phyloP scores from a whole-genome alignment of 2,888 invertebrate species.

The Coenonympha glycerion region DNA sequence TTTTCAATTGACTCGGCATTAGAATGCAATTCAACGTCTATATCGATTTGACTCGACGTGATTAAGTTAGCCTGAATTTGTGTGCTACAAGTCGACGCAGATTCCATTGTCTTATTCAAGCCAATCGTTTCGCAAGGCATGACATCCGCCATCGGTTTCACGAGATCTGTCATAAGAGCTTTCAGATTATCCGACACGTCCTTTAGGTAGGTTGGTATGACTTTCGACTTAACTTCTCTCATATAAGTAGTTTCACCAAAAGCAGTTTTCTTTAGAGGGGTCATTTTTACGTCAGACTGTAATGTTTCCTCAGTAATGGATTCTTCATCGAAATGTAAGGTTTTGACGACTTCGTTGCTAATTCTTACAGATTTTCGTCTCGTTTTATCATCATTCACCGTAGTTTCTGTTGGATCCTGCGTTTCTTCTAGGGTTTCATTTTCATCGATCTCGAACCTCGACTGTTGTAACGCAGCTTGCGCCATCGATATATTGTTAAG shows the following conservation, averaged over 20 bases:
- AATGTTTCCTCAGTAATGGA: conserved; percentile 37
- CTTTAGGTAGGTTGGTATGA: conserved; percentile 53
- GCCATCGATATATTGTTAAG: conserved; percentile 55
- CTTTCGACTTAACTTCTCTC: conserved; percentile 44
- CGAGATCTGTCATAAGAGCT: conserved; percentile 56
- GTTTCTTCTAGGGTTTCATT: conserved; percentile 37
- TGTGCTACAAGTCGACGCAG: conserved; percentile 41
- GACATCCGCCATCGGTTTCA: conserved; percentile 52
- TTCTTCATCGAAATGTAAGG: conserved; percentile 57
- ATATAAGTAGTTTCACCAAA: conserved; percentile 47
- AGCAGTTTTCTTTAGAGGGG: conserved; percentile 50
- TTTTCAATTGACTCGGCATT: conserved; percentile 32
- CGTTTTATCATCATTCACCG: conserved; percentile 17
- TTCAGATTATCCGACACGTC: conserved; percentile 55
- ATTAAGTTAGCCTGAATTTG: conserved; percentile 55
- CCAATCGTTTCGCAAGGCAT: conserved; percentile 36
- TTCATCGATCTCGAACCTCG: conserved; percentile 41
- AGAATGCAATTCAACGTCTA: conserved; percentile 36
- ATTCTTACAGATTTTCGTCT: conserved; percentile 33
- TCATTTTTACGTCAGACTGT: conserved; percentile 30
- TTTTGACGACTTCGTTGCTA: conserved; percentile 57
- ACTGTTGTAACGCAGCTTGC: conserved; percentile 45
- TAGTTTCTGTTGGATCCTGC: conserved; percentile 22
- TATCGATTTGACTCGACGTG: conserved; percentile 58
- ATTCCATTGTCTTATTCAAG: conserved; percentile 21